A percentile compares a stretch with the other conserved stretches of the same genome.
Evolutionary conservation across 2,888 invertebrate genomes (phyloP).

Genomic region (Mythimna albipuncta): DNA sequence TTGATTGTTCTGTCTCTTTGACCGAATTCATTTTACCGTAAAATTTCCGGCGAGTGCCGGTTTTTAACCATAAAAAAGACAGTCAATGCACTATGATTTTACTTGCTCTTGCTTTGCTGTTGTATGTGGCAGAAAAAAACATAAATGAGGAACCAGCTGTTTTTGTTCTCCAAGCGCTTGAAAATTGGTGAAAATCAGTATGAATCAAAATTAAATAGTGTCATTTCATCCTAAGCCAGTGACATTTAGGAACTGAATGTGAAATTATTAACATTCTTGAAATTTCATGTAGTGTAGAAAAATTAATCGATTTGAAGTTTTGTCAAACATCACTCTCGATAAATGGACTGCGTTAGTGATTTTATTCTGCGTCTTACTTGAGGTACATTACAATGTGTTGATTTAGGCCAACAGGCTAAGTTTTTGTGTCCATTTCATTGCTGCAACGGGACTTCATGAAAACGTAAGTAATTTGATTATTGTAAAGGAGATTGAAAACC

Average conservation of each 20-base stretch:
- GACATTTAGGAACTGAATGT: conserved; percentile 80
- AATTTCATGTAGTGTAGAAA: conserved; percentile 73
- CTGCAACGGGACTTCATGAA: conserved; percentile 51
- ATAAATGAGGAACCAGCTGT: conserved; percentile 86
- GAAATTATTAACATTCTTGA: conserved; percentile 70
- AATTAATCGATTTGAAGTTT: conserved; percentile 84
- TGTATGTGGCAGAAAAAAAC: conserved; percentile 73
- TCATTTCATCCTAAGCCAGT: conserved; percentile 77
- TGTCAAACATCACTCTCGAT: conserved; percentile 81
- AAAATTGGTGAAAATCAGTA: conserved; percentile 82
- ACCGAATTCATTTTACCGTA: conserved; percentile 29
- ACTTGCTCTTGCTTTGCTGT: conserved; percentile 44
- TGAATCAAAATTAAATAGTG: conserved; percentile 89
- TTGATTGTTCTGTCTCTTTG: too few species aligned
- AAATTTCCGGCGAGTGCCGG: conserved; percentile 39
- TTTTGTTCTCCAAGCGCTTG: conserved; percentile 83
- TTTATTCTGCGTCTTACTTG: conserved; percentile 83
- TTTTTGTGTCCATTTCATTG: conserved; percentile 66
- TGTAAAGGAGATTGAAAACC: conserved; percentile 25
- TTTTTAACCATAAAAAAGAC: conserved; percentile 36
- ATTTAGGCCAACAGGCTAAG: conserved; percentile 76
- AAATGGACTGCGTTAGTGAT: conserved; percentile 80
- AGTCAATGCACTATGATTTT: conserved; percentile 49
- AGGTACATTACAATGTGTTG: conserved; percentile 75
- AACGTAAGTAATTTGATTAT: conserved; percentile 67